Conservation (phyloP, 92 coral and sea anemone genomes). For the Paragorgia papillata region DNA sequence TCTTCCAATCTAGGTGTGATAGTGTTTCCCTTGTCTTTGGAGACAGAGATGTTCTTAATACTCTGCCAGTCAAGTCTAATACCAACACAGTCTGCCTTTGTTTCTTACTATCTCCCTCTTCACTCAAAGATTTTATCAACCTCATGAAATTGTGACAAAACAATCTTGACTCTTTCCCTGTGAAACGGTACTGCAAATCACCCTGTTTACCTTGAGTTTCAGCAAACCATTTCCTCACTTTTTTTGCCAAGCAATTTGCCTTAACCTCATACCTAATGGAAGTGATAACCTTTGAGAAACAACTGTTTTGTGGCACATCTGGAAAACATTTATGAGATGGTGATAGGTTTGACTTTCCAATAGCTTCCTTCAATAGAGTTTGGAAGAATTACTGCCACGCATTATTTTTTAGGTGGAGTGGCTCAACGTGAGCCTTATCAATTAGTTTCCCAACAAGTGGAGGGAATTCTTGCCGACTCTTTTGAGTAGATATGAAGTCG, state of each 20-base stretch:
- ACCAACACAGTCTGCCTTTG: conserved; percentile 60
- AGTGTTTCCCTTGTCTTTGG: no score
- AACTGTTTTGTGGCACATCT: conserved; percentile 59
- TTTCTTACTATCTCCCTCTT: conserved; percentile 60
- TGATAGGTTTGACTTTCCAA: conserved; percentile 58
- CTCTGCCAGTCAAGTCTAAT: conserved; percentile 47
- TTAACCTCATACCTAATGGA: conserved; percentile 66
- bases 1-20: no score
- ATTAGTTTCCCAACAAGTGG: no score
- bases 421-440: no score
- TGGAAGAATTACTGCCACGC: no score
- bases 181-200: conserved; percentile 70
- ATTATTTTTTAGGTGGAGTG: no score
- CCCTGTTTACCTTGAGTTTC: conserved; percentile 65
- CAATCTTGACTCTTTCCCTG: conserved; percentile 66
- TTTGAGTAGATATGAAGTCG: background rate
- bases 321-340: conserved; percentile 36
- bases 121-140: conserved; percentile 45
- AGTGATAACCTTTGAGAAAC: conserved; percentile 58
- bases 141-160: conserved; percentile 67
- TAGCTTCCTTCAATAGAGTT: conserved; percentile 60
- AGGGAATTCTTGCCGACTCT: conserved; percentile 17
- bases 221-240: conserved; percentile 70
- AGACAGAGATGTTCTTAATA: no score
- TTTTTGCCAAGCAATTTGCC: conserved; percentile 58